Evolutionary conservation across 2,888 invertebrate genomes (phyloP).

Genomic region (Dorcus hopei): DNA sequence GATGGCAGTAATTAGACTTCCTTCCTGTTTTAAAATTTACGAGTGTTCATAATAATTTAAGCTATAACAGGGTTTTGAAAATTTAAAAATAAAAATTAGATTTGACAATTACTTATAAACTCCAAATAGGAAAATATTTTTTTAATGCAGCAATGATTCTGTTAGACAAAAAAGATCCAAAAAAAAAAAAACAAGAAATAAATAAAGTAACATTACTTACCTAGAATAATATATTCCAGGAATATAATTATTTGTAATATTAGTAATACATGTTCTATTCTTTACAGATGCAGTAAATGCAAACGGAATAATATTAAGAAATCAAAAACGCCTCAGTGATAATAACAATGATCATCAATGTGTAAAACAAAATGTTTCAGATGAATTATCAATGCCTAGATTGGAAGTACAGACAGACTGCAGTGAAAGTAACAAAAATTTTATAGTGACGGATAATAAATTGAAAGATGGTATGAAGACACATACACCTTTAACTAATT

Average conservation of each 20-base stretch:
- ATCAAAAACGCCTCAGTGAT: conserved; percentile 57
- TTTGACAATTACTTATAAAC: too few species aligned
- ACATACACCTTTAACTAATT: conserved; percentile 2
- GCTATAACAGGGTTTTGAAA: too few species aligned
- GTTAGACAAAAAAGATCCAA: too few species aligned
- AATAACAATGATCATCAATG: conserved; percentile 19
- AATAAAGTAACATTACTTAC: background rate
- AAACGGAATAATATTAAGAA: conserved; percentile 60
- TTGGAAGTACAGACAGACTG: conserved; percentile 22
- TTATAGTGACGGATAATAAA: conserved; percentile 1
- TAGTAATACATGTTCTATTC: background rate
- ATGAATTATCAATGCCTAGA: background rate
- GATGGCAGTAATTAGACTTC: too few species aligned
- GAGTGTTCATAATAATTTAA: too few species aligned
- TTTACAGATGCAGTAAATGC: conserved; percentile 19
- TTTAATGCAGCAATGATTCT: too few species aligned
- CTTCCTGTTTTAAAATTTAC: too few species aligned
- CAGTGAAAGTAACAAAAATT: conserved; percentile 33
- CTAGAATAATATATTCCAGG: background rate
- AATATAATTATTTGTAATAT: background rate
- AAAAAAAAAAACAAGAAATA: background rate
- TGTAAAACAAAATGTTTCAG: conserved; percentile 7
- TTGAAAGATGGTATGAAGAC: conserved; percentile 11
- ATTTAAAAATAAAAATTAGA: too few species aligned
- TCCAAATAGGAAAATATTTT: too few species aligned